These are phyloP conservation scores for Pipistrellus pipistrellus DNA, from an alignment of 2,797 vertebrate species.

Conservation along the genomic window DNA sequence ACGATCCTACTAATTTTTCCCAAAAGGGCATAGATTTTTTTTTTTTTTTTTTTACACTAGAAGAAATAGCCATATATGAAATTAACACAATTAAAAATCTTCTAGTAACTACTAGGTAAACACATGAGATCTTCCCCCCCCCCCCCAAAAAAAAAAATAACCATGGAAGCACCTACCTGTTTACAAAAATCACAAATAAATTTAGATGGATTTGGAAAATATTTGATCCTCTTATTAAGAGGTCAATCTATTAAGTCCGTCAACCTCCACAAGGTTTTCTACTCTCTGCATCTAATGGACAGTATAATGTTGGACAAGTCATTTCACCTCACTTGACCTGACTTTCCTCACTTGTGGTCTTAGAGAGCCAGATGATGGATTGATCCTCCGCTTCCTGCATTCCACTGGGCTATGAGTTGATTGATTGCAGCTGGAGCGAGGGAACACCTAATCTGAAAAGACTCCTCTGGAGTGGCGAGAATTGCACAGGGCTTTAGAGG, in stretches of 20 bases:
- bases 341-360: not conserved
- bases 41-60: conserved; percentile 16
- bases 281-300: not conserved
- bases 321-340: conserved; percentile 1
- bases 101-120: not conserved
- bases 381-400: not conserved
- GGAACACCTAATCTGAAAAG: not conserved
- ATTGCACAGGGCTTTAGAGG: not conserved
- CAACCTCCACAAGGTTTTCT: not conserved
- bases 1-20: not conserved
- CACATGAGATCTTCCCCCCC: not conserved
- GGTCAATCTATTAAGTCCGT: not conserved
- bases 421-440: not conserved
- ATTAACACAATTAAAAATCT: conserved; percentile 7
- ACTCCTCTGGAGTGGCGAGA: not conserved
- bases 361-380: not conserved
- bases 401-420: not conserved
- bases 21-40: conserved; percentile 33
- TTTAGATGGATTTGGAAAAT: conserved; percentile 13
- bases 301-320: not conserved
- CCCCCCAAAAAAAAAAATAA: not conserved
- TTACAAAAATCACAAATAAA: conserved; percentile 29
- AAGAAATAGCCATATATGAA: conserved; percentile 2
- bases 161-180: not conserved
- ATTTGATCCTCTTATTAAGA: conserved; percentile 14